A percentile compares a stretch with the other conserved stretches of the same genome.
Conservation (phyloP, 2,113 vertebrate species). For the Cynocephalus volans region DNA sequence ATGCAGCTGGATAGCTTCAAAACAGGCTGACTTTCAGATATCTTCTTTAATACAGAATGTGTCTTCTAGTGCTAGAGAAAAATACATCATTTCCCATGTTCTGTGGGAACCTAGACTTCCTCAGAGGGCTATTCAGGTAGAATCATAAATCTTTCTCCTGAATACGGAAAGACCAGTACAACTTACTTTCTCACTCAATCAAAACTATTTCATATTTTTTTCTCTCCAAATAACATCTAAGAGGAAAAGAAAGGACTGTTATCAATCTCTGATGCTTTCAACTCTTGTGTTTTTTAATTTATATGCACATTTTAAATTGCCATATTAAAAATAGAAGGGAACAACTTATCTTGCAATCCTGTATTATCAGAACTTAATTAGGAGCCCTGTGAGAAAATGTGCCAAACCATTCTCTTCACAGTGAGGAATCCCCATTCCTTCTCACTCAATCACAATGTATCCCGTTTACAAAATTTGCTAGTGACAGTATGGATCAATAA, state of each 20-base stretch:
- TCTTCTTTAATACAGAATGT: conserved; percentile 82
- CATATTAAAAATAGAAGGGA: conserved; percentile 69
- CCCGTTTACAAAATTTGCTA: conserved; percentile 27
- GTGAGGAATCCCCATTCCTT: conserved; percentile 23
- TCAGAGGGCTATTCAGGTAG: conserved; percentile 78
- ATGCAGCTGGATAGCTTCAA: conserved; percentile 84
- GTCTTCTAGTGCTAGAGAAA: conserved; percentile 76
- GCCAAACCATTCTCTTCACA: conserved; percentile 43
- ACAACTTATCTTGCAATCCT: conserved; percentile 30
- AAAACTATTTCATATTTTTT: conserved; percentile 71
- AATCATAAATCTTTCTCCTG: conserved; percentile 87
- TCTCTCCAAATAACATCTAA: conserved; percentile 62
- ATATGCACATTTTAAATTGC: conserved; percentile 72
- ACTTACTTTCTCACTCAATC: conserved; percentile 82
- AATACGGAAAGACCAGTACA: conserved; percentile 78
- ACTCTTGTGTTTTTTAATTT: conserved; percentile 76
- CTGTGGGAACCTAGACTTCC: conserved; percentile 85
- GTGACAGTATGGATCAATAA: conserved; percentile 55
- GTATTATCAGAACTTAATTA: conserved; percentile 71
- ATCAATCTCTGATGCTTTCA: conserved; percentile 70
- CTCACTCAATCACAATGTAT: conserved; percentile 34
- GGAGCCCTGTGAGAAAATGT: not conserved
- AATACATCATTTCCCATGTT: conserved; percentile 84
- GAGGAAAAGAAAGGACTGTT: conserved; percentile 24
- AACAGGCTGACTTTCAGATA: conserved; percentile 83